Evolutionary conservation across 2,113 vertebrate genomes (phyloP).

Genomic region (Mobula hypostoma): DNA sequence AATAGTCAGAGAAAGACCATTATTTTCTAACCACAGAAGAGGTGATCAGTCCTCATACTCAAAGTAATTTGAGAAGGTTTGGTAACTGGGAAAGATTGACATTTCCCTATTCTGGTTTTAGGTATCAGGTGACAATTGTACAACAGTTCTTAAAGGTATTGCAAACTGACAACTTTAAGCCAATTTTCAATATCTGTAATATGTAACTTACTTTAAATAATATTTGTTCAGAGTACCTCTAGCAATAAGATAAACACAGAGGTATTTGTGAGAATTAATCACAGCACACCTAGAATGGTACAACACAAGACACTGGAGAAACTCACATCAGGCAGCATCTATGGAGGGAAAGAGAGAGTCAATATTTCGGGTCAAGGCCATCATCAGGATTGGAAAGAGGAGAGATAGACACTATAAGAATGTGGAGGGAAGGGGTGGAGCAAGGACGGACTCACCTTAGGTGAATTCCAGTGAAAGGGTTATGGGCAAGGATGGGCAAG

Average conservation of each 20-base stretch:
- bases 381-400: no score
- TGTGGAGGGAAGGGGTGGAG: no score
- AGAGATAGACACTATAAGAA: no score
- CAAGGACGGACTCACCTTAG: no score
- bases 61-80: not conserved
- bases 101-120: not conserved
- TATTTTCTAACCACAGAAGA: not conserved
- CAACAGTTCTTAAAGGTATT: not conserved
- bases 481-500: no score
- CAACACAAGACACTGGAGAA: no score
- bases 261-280: not conserved
- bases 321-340: no score
- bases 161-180: not conserved
- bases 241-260: not conserved
- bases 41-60: not conserved
- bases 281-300: not conserved
- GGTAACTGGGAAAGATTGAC: not conserved
- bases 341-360: no score
- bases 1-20: not conserved
- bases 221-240: not conserved
- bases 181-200: not conserved
- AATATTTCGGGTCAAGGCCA: no score
- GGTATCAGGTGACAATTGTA: not conserved
- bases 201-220: not conserved
- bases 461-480: no score